Evolutionary conservation across 2,113 vertebrate species (phyloP).

Genomic region (Tenrec ecaudatus): DNA sequence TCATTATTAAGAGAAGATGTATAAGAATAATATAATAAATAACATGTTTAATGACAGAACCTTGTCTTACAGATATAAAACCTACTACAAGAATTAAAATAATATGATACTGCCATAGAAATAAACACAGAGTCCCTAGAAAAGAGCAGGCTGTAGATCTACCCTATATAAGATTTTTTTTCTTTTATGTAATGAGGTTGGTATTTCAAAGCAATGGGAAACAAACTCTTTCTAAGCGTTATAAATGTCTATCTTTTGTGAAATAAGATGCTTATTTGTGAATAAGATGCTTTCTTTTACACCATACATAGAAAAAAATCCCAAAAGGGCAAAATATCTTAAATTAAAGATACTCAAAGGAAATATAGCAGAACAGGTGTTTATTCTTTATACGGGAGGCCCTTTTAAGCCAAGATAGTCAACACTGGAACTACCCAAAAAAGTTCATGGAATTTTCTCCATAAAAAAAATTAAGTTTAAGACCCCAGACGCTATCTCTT

Average conservation of each 20-base stretch:
- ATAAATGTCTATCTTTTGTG: not conserved
- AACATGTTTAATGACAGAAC: not conserved
- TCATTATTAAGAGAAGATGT: not conserved
- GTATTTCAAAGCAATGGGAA: not conserved
- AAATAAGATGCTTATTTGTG: too few species aligned
- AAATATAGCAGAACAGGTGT: too few species aligned
- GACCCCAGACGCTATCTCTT: too few species aligned
- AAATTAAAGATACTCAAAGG: too few species aligned
- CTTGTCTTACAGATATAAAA: not conserved
- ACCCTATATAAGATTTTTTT: not conserved
- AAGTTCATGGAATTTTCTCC: too few species aligned
- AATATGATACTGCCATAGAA: not conserved
- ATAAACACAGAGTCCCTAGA: not conserved
- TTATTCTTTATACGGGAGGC: too few species aligned
- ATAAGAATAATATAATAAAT: not conserved
- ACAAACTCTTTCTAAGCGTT: conserved; percentile 7
- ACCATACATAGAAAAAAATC: too few species aligned
- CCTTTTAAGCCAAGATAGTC: too few species aligned
- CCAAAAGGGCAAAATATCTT: too few species aligned
- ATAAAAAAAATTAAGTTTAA: too few species aligned
- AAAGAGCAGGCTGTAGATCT: not conserved
- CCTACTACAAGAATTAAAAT: not conserved
- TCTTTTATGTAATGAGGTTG: not conserved
- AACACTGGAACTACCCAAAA: too few species aligned
- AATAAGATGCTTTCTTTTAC: too few species aligned